These are phyloP conservation scores for Nesidiocoris tenuis DNA, from an alignment of 2,888 invertebrate species.

Conservation along the genomic window DNA sequence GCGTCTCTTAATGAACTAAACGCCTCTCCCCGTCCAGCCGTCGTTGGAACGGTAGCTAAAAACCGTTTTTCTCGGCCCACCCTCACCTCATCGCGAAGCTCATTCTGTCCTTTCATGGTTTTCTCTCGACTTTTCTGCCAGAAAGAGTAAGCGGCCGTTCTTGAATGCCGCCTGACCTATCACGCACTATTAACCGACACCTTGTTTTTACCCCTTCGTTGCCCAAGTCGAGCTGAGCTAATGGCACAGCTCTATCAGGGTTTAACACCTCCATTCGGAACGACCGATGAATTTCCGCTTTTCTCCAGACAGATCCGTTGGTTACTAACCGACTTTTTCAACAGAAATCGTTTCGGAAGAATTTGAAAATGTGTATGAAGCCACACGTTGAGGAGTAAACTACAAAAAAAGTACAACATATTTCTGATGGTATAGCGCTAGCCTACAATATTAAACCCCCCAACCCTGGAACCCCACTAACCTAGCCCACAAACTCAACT, in stretches of 20 bases:
- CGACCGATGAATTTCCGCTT: neutral
- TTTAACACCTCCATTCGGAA: conserved; percentile 21
- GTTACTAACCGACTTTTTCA: too few relatives aligned
- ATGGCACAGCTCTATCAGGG: conserved; percentile 27
- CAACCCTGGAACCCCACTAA: too few relatives aligned
- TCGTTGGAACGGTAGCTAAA: neutral
- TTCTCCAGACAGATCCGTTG: too few relatives aligned
- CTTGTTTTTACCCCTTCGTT: neutral
- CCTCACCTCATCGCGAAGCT: neutral
- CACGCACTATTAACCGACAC: conserved; percentile 31
- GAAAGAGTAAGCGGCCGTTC: neutral
- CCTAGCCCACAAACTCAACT: too few relatives aligned
- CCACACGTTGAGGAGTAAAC: too few relatives aligned
- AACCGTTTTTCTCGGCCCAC: neutral
- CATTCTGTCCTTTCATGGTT: conserved; percentile 17
- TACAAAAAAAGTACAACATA: too few relatives aligned
- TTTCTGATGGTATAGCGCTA: too few relatives aligned
- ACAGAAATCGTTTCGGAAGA: too few relatives aligned
- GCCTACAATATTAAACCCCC: too few relatives aligned
- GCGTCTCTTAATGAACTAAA: conserved; percentile 25
- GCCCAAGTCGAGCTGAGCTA: neutral
- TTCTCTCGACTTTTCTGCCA: conserved; percentile 1
- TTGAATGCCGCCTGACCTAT: conserved; percentile 35
- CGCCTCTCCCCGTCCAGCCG: neutral
- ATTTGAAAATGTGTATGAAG: too few relatives aligned